Conservation (phyloP, 2,797 vertebrate species). For the Pseudochaenichthys georgianus region DNA sequence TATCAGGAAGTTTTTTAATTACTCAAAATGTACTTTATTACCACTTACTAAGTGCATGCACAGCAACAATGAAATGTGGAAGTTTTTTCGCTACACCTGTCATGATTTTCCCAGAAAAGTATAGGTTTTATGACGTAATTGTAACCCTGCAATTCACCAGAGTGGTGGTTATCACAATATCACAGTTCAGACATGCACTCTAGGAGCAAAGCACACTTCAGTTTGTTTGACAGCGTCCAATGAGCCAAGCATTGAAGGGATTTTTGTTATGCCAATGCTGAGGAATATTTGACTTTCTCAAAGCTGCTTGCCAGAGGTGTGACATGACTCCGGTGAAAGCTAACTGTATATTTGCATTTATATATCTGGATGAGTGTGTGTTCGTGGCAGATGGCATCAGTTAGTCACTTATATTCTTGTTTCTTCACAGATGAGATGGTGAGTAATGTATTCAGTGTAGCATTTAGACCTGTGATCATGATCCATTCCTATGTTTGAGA, state of each 20-base stretch:
- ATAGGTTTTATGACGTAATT: constrained; percentile 19
- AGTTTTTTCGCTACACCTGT: neutral
- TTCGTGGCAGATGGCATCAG: constrained; percentile 67
- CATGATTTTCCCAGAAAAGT: constrained; percentile 18
- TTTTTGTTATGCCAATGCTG: constrained; percentile 43
- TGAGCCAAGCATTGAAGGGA: constrained; percentile 25
- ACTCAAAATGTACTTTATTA: neutral
- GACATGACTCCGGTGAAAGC: constrained; percentile 49
- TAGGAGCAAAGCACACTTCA: constrained; percentile 47
- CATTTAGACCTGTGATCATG: constrained; percentile 76
- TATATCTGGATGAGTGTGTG: constrained; percentile 67
- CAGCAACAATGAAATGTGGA: neutral
- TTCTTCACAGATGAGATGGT: constrained; percentile 64
- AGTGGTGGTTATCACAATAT: constrained; percentile 22
- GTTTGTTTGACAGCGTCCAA: constrained; percentile 32
- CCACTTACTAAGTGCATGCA: constrained; percentile 21
- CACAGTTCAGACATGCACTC: constrained; percentile 21
- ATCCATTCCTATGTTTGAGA: constrained; percentile 77
- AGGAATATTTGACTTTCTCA: constrained; percentile 50
- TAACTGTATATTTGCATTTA: constrained; percentile 72
- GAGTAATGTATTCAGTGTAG: constrained; percentile 74
- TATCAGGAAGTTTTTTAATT: constrained; percentile 1
- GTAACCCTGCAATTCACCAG: constrained; percentile 24
- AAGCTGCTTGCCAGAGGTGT: constrained; percentile 57
- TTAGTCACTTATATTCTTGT: constrained; percentile 70